Evolutionary conservation across 2,797 vertebrate species (phyloP).

Genomic region (Kryptolebias ocellatus): DNA sequence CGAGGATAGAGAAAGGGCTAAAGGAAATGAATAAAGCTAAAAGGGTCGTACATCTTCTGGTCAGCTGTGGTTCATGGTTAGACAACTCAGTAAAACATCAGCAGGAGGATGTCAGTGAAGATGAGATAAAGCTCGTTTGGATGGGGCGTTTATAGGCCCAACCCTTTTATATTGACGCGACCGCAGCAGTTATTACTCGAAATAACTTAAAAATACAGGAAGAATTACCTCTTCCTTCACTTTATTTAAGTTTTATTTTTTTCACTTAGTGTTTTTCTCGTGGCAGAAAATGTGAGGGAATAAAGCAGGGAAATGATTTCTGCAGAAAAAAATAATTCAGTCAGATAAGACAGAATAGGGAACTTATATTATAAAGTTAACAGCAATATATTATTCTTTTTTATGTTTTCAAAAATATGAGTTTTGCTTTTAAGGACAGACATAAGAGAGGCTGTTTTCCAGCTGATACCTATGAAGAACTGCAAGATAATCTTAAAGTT

Average conservation of each 20-base stretch:
- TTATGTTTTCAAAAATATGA: too few species aligned
- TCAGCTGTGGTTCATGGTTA: conserved; percentile 40
- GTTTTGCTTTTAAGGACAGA: too few species aligned
- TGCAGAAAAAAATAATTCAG: too few species aligned
- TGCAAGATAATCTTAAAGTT: too few species aligned
- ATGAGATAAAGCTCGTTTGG: conserved; percentile 27
- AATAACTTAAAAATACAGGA: conserved; percentile 1
- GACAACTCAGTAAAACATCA: conserved; percentile 42
- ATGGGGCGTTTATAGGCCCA: background rate
- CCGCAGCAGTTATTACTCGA: background rate
- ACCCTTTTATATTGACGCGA: conserved; percentile 7
- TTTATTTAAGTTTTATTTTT: background rate
- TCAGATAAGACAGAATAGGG: too few species aligned
- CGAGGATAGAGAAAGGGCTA: conserved; percentile 29
- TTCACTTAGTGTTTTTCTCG: background rate
- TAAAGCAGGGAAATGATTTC: too few species aligned
- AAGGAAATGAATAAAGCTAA: conserved; percentile 47
- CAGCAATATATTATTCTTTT: too few species aligned
- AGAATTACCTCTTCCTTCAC: background rate
- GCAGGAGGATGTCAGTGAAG: conserved; percentile 28
- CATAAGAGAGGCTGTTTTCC: too few species aligned
- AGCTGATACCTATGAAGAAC: too few species aligned
- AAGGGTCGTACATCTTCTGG: conserved; percentile 47
- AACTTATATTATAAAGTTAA: too few species aligned
- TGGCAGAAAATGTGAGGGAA: background rate